Evolutionary conservation across 2,797 vertebrate genomes (phyloP).

Genomic region (Poecilia wingei): DNA sequence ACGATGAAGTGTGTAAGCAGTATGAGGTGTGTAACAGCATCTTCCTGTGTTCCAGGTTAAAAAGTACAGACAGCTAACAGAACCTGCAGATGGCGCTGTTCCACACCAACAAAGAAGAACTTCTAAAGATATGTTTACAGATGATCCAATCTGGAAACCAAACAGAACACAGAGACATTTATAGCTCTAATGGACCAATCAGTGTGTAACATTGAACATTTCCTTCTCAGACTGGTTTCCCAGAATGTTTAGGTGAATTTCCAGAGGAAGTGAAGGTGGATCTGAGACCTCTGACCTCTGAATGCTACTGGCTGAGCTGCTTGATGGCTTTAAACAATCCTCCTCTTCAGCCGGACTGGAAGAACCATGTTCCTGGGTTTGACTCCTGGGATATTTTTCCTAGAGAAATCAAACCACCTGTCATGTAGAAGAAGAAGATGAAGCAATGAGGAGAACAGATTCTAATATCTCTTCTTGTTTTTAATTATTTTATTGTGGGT

Average conservation of each 20-base stretch:
- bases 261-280: not conserved
- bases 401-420: not conserved
- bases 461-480: not conserved
- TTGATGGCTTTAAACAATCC: constrained; percentile 1
- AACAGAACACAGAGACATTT: not conserved
- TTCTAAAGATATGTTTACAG: not conserved
- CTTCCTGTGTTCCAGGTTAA: not conserved
- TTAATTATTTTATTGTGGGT: no score
- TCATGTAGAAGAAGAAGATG: not conserved
- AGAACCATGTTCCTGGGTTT: not conserved
- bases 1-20: not conserved
- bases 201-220: not conserved
- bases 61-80: no score
- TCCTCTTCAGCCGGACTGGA: no score
- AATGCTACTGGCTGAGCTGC: constrained; percentile 3
- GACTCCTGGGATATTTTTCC: not conserved
- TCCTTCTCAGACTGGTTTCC: not conserved
- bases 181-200: no score
- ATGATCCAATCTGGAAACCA: not conserved
- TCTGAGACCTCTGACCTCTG: not conserved
- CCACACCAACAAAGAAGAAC: not conserved
- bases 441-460: not conserved
- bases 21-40: no score
- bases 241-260: not conserved
- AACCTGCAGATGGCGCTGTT: no score